These are phyloP conservation scores for Morinoia aosen DNA, from an alignment of 2,888 invertebrate species.

Conservation along the genomic window DNA sequence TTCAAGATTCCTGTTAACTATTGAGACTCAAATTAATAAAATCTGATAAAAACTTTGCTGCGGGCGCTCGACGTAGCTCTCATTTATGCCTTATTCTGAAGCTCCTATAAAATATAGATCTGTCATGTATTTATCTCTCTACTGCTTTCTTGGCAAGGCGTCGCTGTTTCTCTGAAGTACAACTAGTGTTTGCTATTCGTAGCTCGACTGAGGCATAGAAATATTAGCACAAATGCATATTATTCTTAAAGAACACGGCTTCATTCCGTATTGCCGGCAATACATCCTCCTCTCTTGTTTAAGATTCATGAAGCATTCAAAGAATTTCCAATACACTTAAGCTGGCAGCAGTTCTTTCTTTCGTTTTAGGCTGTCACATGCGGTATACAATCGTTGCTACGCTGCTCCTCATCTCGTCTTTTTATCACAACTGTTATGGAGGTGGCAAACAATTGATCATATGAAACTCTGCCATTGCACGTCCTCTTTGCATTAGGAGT, in stretches of 20 bases:
- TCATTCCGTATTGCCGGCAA: not conserved
- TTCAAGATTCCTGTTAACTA: not conserved
- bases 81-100: too few species aligned
- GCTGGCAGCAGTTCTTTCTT: not conserved
- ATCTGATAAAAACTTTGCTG: not conserved
- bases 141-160: too few species aligned
- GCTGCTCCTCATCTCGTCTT: slow-evolving; percentile 40
- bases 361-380: slow-evolving; percentile 19
- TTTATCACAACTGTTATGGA: slow-evolving; percentile 44
- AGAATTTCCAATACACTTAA: slow-evolving; percentile 23
- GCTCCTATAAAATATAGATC: too few species aligned
- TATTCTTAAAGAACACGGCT: not conserved
- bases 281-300: not conserved
- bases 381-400: slow-evolving; percentile 34
- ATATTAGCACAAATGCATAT: not conserved
- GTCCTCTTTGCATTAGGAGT: slow-evolving; percentile 49
- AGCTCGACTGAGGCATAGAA: not conserved
- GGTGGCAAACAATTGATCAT: slow-evolving; percentile 53
- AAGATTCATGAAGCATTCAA: slow-evolving; percentile 16
- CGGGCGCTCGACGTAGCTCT: too few species aligned
- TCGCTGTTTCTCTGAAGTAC: not conserved
- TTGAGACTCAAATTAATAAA: not conserved
- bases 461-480: slow-evolving; percentile 52
- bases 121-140: too few species aligned
- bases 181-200: not conserved